Conservation (phyloP, 2,888 invertebrate species). For the Protodeltote pygarga region DNA sequence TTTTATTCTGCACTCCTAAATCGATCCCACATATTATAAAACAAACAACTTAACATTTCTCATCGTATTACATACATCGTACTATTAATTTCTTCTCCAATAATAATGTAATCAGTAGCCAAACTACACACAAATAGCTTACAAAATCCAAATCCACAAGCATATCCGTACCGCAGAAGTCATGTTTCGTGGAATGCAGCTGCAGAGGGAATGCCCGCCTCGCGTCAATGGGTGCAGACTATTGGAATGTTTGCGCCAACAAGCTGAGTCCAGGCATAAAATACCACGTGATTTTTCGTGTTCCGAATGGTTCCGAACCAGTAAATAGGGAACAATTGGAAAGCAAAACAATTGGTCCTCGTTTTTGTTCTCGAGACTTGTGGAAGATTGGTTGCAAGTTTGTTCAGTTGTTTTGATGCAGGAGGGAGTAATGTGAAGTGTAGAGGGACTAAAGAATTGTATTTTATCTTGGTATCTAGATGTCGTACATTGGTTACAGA, state of each 20-base stretch:
- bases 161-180: conserved; percentile 20
- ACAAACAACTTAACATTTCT: neutral
- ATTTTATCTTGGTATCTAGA: too few relatives aligned
- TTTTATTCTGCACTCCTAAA: too few relatives aligned
- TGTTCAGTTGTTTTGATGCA: neutral
- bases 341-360: conserved; percentile 19
- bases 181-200: conserved; percentile 45
- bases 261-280: conserved; percentile 34
- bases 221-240: conserved; percentile 57
- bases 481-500: too few relatives aligned
- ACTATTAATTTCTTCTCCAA: conserved; percentile 2
- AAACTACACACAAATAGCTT: conserved; percentile 17
- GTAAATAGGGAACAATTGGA: conserved; percentile 28
- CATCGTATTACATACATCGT: too few relatives aligned
- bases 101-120: neutral
- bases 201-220: conserved; percentile 46
- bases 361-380: conserved; percentile 1
- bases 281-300: conserved; percentile 33
- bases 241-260: conserved; percentile 55
- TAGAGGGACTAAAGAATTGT: too few relatives aligned
- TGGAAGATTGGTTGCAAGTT: neutral
- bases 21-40: neutral
- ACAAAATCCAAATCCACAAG: conserved; percentile 15
- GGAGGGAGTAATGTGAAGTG: too few relatives aligned
- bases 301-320: conserved; percentile 30